Percentiles rank a stretch among this genome's conserved stretches.
Conservation (phyloP, 2,113 vertebrate species). For the Hucho hucho region DNA sequence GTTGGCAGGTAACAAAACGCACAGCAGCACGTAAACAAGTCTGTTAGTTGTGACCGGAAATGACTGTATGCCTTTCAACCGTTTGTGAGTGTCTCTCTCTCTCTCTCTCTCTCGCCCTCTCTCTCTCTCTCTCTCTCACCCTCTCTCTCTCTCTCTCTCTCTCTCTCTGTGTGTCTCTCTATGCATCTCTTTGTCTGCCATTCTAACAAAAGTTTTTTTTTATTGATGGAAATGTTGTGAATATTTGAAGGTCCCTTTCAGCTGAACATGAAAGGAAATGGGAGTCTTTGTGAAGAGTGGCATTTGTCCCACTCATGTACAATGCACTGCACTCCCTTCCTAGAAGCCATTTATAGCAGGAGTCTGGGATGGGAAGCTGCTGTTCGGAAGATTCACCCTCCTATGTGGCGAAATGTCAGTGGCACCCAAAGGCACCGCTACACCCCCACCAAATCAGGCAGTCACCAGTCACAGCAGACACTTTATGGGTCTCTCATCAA, state of each 20-base stretch:
- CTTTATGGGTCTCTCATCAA: background rate
- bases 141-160: too few species aligned
- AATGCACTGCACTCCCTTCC: slow-evolving; percentile 33
- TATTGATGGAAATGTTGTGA: slow-evolving; percentile 60
- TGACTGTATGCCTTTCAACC: slow-evolving; percentile 32
- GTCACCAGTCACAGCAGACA: too few species aligned
- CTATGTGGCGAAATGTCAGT: slow-evolving; percentile 61
- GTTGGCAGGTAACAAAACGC: too few species aligned
- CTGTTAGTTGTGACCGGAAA: too few species aligned
- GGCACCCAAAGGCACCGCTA: slow-evolving; percentile 41
- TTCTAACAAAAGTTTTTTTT: slow-evolving; percentile 40
- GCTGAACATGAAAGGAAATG: slow-evolving; percentile 44
- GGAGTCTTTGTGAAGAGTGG: slow-evolving; percentile 49
- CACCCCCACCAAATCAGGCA: background rate
- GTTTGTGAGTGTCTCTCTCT: background rate
- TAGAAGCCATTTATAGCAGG: slow-evolving; percentile 38
- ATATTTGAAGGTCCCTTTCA: slow-evolving; percentile 68
- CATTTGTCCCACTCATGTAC: slow-evolving; percentile 54
- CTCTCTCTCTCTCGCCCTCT: too few species aligned
- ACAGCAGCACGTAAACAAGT: too few species aligned
- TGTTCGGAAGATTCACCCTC: slow-evolving; percentile 23
- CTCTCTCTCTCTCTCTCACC: too few species aligned
- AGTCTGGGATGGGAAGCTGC: slow-evolving; percentile 15
- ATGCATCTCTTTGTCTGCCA: slow-evolving; percentile 19
- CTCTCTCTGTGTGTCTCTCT: too few species aligned